phyloP scores from a whole-genome alignment of 2,113 vertebrate species.

The Megaceryle torquata region DNA sequence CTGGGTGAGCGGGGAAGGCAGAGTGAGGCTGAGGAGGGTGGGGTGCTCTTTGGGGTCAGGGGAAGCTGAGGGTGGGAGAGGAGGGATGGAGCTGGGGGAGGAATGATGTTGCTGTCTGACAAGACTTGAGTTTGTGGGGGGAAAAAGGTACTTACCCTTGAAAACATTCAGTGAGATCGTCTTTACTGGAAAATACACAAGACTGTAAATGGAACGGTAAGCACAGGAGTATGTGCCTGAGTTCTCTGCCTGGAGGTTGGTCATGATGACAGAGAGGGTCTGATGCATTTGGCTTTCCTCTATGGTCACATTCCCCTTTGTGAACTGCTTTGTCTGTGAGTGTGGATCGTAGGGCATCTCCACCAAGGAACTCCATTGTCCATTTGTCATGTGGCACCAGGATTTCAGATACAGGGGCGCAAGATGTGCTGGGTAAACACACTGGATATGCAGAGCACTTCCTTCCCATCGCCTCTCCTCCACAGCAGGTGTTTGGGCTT shows the following conservation, averaged over 20 bases:
- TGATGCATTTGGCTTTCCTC: fast-evolving
- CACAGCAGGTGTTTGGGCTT: fast-evolving
- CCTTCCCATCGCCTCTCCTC: not conserved
- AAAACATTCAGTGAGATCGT: slow-evolving; percentile 40
- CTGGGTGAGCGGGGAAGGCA: not conserved
- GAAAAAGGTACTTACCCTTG: slow-evolving; percentile 55
- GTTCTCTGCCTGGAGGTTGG: slow-evolving; percentile 42
- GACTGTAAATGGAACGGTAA: not conserved
- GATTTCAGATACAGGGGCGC: fast-evolving
- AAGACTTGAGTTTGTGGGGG: not conserved
- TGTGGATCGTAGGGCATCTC: fast-evolving
- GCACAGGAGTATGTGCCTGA: slow-evolving; percentile 49
- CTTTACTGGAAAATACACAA: not conserved
- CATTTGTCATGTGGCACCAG: not conserved
- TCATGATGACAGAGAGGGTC: slow-evolving; percentile 31
- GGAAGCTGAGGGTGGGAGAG: not conserved
- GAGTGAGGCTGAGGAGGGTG: not conserved
- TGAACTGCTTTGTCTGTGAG: fast-evolving
- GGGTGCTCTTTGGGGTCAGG: fast-evolving
- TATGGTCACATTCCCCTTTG: fast-evolving
- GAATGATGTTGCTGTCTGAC: not conserved
- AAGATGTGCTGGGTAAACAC: not conserved
- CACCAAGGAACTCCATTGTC: fast-evolving
- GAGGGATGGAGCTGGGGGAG: fast-evolving
- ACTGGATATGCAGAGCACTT: not conserved